A percentile compares a stretch with the other conserved stretches of the same genome.
phyloP scores from a whole-genome alignment of 2,113 vertebrate species.

The Galbula dea region DNA sequence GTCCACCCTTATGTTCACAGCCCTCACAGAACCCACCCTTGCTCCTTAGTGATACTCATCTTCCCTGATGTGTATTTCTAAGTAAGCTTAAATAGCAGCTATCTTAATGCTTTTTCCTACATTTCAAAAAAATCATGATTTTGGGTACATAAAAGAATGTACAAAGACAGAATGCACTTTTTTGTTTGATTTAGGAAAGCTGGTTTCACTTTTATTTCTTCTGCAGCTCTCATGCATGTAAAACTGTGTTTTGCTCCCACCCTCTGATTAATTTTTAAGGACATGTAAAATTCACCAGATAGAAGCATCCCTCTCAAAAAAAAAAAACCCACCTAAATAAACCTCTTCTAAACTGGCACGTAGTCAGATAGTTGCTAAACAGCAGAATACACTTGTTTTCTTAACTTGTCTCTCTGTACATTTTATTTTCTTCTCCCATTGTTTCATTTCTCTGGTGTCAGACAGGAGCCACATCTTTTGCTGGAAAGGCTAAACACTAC shows the following conservation, averaged over 20 bases:
- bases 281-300: not conserved
- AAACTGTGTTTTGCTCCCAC: not conserved
- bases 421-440: not conserved
- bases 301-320: not conserved
- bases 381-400: not conserved
- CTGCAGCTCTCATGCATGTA: not conserved
- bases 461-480: not conserved
- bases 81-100: constrained; percentile 3
- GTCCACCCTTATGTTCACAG: not conserved
- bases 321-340: not conserved
- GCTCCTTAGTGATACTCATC: not conserved
- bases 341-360: not conserved
- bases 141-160: not conserved
- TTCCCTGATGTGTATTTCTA: not conserved
- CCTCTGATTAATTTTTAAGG: not conserved
- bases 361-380: not conserved
- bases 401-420: not conserved
- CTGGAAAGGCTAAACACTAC: not conserved
- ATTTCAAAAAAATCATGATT: not conserved
- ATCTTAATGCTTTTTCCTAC: not conserved
- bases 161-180: not conserved
- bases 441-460: not conserved
- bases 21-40: not conserved
- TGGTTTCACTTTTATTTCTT: not conserved
- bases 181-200: not conserved